Conservation (phyloP, 2,113 vertebrate species). For the Amia ocellicauda region DNA sequence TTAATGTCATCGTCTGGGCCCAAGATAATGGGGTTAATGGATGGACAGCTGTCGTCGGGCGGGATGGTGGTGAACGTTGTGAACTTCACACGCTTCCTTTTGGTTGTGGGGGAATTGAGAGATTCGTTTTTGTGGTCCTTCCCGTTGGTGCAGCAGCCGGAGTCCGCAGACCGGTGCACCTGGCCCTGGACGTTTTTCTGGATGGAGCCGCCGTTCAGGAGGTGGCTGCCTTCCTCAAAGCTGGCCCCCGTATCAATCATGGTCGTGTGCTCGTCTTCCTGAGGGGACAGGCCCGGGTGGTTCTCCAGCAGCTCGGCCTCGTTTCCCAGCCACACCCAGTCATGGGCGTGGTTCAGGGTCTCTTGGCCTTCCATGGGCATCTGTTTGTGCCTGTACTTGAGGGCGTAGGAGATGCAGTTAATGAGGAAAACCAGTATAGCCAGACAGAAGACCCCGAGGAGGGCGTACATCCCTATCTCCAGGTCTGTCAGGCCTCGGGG, state of each 20-base stretch:
- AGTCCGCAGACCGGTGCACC: slow-evolving; percentile 57
- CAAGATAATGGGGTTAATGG: slow-evolving; percentile 70
- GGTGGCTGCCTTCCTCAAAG: slow-evolving; percentile 69
- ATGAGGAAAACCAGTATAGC: slow-evolving; percentile 95
- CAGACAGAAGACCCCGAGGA: slow-evolving; percentile 93
- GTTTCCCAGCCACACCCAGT: slow-evolving; percentile 97
- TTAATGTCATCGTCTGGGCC: slow-evolving; percentile 77
- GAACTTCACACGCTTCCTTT: slow-evolving; percentile 90
- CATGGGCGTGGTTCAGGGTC: slow-evolving; percentile 83
- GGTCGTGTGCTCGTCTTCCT: slow-evolving; percentile 77
- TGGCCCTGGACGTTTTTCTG: slow-evolving; percentile 72
- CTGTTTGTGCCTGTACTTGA: slow-evolving; percentile 91
- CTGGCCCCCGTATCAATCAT: slow-evolving; percentile 73
- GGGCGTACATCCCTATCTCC: slow-evolving; percentile 95
- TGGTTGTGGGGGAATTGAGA: slow-evolving; percentile 72
- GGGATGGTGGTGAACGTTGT: slow-evolving; percentile 85
- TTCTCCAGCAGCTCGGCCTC: slow-evolving; percentile 84
- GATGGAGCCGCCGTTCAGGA: slow-evolving; percentile 70
- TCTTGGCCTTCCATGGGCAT: slow-evolving; percentile 82
- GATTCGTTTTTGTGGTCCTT: slow-evolving; percentile 72
- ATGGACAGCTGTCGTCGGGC: slow-evolving; percentile 67
- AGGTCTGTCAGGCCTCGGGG: slow-evolving; percentile 81
- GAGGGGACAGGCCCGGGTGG: slow-evolving; percentile 60
- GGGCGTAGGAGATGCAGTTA: slow-evolving; percentile 90
- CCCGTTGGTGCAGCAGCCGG: slow-evolving; percentile 41